Evolutionary conservation across 2,888 invertebrate genomes (phyloP).

Genomic region (Synergus gifuensis): DNA sequence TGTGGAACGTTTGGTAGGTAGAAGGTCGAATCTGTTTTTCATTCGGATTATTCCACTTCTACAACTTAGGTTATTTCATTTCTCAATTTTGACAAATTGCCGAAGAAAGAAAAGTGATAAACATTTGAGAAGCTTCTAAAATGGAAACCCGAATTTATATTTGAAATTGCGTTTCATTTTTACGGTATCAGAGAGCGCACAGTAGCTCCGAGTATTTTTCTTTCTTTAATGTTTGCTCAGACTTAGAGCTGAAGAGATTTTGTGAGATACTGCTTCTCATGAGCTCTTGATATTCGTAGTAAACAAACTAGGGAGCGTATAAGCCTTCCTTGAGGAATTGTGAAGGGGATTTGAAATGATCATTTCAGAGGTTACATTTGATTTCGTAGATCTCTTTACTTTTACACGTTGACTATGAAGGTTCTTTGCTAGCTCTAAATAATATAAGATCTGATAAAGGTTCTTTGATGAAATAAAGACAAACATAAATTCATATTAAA

Average conservation of each 20-base stretch:
- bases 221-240: constrained; percentile 2
- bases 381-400: background rate
- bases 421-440: background rate
- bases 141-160: too few species aligned
- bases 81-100: background rate
- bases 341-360: background rate
- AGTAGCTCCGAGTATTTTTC: background rate
- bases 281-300: background rate
- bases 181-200: background rate
- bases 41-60: background rate
- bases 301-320: background rate
- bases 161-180: too few species aligned
- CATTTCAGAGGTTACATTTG: background rate
- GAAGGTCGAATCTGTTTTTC: constrained; percentile 13
- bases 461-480: background rate
- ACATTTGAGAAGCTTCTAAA: too few species aligned
- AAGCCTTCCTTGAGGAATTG: background rate
- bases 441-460: background rate
- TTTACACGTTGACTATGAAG: background rate
- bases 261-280: background rate
- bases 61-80: too few species aligned
- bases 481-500: background rate
- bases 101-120: background rate
- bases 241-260: background rate
- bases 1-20: background rate